A percentile compares a stretch with the other conserved stretches of the same genome.
Evolutionary conservation across 2,797 vertebrate genomes (phyloP).

Genomic region (Coregonus suidteri): DNA sequence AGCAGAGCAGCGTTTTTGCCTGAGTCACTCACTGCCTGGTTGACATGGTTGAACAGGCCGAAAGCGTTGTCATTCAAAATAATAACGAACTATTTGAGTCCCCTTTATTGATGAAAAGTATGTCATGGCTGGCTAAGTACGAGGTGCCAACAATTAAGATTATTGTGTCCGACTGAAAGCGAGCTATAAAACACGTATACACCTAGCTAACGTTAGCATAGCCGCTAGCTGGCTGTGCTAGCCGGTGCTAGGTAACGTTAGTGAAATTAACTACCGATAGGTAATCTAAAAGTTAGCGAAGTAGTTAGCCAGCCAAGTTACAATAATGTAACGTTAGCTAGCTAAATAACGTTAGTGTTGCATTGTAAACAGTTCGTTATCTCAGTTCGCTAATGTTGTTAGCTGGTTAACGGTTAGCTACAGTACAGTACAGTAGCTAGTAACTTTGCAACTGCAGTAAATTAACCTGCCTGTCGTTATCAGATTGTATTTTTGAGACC

Average conservation of each 20-base stretch:
- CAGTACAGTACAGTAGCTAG: no score
- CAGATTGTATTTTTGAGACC: neutral
- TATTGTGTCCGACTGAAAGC: neutral
- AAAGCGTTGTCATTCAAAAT: constrained; percentile 1
- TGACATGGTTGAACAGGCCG: constrained; percentile 48
- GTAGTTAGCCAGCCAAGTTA: no score
- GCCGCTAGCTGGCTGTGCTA: constrained; percentile 22
- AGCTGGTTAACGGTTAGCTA: no score
- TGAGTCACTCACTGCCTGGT: constrained; percentile 70
- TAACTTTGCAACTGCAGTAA: neutral
- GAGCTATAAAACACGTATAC: neutral
- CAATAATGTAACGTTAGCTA: no score
- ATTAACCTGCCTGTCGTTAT: neutral
- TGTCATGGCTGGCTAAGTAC: neutral
- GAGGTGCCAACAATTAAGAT: neutral
- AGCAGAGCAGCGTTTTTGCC: constrained; percentile 62
- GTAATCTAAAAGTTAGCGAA: no score
- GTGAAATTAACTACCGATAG: no score
- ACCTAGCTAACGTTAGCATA: no score
- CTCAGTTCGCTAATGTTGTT: no score
- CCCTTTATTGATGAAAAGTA: neutral
- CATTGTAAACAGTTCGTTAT: no score
- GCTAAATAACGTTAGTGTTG: no score
- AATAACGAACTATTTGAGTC: neutral
- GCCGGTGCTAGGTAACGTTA: neutral